Evolutionary conservation across 2,888 invertebrate species (phyloP).

Genomic region (Drosophila subsilvestris): DNA sequence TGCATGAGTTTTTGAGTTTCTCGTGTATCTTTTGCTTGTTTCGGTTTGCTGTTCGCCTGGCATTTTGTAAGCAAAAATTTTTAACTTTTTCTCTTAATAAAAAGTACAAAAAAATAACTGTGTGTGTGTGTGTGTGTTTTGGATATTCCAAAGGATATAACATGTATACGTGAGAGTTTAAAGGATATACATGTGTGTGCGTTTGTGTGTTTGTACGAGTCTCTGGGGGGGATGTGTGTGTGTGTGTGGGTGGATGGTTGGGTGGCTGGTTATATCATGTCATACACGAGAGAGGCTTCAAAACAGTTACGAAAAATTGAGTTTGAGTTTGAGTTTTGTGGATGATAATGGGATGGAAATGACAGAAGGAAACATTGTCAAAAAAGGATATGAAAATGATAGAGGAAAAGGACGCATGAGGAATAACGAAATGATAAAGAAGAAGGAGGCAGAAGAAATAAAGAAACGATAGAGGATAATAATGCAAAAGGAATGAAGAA

Average conservation of each 20-base stretch:
- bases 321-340: slow-evolving; percentile 34
- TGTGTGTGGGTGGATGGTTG: background rate
- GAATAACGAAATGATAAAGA: background rate
- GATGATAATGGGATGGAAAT: slow-evolving; percentile 37
- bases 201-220: no score
- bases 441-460: no score
- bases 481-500: background rate
- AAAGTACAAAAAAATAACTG: slow-evolving; percentile 15
- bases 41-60: slow-evolving; percentile 70
- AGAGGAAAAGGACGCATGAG: background rate
- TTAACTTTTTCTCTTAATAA: slow-evolving; percentile 57
- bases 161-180: background rate
- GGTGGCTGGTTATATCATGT: slow-evolving; percentile 17
- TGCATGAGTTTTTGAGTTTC: slow-evolving; percentile 2
- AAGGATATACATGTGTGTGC: background rate
- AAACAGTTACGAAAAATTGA: background rate
- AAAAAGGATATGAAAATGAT: slow-evolving; percentile 1
- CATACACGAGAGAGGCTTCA: slow-evolving; percentile 1
- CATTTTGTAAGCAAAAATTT: slow-evolving; percentile 77
- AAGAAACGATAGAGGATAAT: background rate
- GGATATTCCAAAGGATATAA: slow-evolving; percentile 4
- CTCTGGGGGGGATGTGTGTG: background rate
- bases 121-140: slow-evolving; percentile 3
- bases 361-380: background rate
- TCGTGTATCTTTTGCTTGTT: slow-evolving; percentile 24